Evolutionary conservation across 2,113 vertebrate genomes (phyloP).

Genomic region (Poeciliopsis retropinna): DNA sequence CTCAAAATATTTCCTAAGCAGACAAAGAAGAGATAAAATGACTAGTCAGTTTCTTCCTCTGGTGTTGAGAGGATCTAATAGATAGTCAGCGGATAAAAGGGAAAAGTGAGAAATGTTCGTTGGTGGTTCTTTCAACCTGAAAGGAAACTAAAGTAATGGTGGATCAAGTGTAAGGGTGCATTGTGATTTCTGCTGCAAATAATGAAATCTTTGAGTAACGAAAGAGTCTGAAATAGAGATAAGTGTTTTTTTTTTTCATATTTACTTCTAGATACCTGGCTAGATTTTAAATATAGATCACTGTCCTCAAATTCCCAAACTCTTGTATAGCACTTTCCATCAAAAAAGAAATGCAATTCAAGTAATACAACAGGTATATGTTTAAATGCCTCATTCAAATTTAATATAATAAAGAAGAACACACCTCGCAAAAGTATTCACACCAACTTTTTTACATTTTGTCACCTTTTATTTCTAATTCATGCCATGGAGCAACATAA

Average conservation of each 20-base stretch:
- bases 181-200: neutral
- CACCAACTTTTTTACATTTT: too few species aligned
- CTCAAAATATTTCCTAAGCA: conserved; percentile 41
- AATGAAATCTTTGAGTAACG: neutral
- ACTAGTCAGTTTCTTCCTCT: conserved; percentile 55
- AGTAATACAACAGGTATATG: too few species aligned
- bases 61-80: conserved; percentile 34
- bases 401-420: neutral
- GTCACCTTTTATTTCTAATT: neutral
- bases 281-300: neutral
- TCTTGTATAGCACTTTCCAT: neutral
- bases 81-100: conserved; percentile 9
- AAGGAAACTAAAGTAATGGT: neutral
- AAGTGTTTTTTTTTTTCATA: neutral
- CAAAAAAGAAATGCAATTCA: neutral
- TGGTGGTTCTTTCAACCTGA: neutral
- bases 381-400: neutral
- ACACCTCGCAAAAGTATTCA: too few species aligned
- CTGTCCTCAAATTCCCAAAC: neutral
- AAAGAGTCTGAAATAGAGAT: too few species aligned
- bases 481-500: neutral
- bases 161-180: neutral
- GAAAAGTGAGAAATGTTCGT: conserved; percentile 15
- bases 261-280: neutral
- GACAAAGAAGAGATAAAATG: conserved; percentile 38